Base-by-base conservation (phyloP, 2,797 vertebrate genomes). In the Enteromius anoplus region DNA sequence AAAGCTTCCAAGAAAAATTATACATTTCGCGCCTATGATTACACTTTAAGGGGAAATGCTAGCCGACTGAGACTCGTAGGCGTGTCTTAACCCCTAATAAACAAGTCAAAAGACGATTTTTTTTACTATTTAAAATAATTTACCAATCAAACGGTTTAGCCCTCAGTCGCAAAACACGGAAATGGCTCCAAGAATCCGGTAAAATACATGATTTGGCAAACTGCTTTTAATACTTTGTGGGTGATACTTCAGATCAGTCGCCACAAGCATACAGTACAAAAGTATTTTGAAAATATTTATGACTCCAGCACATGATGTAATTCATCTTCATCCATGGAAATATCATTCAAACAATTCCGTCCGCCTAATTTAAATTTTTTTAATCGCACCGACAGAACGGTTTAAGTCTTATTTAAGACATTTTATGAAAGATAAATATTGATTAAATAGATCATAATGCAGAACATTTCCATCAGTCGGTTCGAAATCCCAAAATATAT, bases 331-430 rank as follows among this genome's bases (percentile, higher is more conserved):
- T 77, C 49, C 65, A 75, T 62, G 42, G 55, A 83, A 83, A 70
- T 62, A 84, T 75, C 29, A 21, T 78, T 51, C 40, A 71, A 85
- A 85, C 66, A 81, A 64, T 88, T 87, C 68, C 84, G 58, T 85
- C 47, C 40, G 15, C 49, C 73, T 70, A 42, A 72, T 62, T 75
- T 68, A 1, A 32, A 40, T 49, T 70, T 51, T 81, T n/a, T 75
- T 45, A 21, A 21, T 34, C 14, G 69, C 79, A 82, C 47, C 23
- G 71, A 84, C 49, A 47, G 60, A 45, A 78, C 12, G 15, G 51
- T 81, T 80, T 85, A 34, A 34, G 37, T 26, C 81, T 69, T 58
- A 23, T 53, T 70, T 58, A 70, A 60, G 37, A 75, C 68, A 51
- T 71, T 82, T 77, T 58, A 64, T 47, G 19, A 71, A 79, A 51